Conservation (phyloP, 2,797 vertebrate species). For the Tamandua tetradactyla region DNA sequence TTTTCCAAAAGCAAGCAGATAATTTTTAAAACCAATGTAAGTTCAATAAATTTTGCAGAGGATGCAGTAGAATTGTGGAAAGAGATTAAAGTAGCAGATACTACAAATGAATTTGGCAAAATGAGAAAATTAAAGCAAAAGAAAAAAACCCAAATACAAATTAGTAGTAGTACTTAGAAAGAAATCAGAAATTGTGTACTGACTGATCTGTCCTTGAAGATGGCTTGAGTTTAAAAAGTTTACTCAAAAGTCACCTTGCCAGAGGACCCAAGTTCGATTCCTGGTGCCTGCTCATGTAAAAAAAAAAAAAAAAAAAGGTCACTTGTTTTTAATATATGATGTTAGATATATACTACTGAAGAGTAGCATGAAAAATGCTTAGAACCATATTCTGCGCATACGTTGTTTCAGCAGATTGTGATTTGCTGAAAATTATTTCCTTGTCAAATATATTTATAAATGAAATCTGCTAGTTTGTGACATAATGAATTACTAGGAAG, state of each 20-base stretch:
- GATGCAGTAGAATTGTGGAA: not conserved
- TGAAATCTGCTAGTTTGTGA: slow-evolving; percentile 39
- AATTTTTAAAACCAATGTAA: slow-evolving; percentile 34
- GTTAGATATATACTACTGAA: not conserved
- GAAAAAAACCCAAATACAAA: not conserved
- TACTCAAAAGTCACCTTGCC: not conserved
- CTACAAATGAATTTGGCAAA: slow-evolving; percentile 10
- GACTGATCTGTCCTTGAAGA: not conserved
- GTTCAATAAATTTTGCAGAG: slow-evolving; percentile 41
- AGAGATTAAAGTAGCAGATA: slow-evolving; percentile 20
- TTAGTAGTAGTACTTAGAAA: not conserved
- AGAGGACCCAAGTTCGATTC: no score
- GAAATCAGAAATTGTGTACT: not conserved
- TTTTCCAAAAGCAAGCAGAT: no score
- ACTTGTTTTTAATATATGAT: no score
- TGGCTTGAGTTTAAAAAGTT: slow-evolving; percentile 30
- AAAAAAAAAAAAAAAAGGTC: no score
- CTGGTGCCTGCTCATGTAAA: no score
- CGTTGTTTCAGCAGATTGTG: slow-evolving; percentile 22
- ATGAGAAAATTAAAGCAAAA: not conserved
- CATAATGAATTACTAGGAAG: slow-evolving; percentile 32
- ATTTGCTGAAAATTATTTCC: slow-evolving; percentile 5
- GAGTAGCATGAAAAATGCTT: slow-evolving; percentile 52
- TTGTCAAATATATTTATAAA: slow-evolving; percentile 34
- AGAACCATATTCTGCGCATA: not conserved